Evolutionary conservation across 2,797 vertebrate species (phyloP), one percentile per base, ranked within the genome.

Genomic region (Sebastes iracundus): DNA sequence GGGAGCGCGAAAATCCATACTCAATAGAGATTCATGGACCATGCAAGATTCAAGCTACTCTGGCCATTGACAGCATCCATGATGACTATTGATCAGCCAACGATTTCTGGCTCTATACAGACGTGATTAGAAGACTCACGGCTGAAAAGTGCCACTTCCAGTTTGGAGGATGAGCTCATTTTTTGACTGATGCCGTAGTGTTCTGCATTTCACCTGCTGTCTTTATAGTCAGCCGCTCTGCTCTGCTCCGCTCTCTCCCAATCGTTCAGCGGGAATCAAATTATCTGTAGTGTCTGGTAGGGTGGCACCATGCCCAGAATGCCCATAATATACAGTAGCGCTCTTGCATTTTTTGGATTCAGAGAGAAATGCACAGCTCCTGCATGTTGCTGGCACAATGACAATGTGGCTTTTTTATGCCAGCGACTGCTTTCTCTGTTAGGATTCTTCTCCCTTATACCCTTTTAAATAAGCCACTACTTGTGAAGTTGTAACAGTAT

Each of bases 41-140:
- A 90, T 91, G 90, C 93, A 92, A 90, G 92, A 94, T 90, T 92
- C 92, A 90, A 92, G 85, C 91, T 83, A 87, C 81, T 81, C 84
- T 53, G 70, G 75, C 81, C 92, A 94, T 93, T 81, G 93, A 93
- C 90, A 86, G 88, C 86, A 91, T 91, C 86, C 93, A 93, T 92
- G 93, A 95, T 94, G 93, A 93, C 86, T 94, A 94, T 94, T 93
- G 94, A 95, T 95, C 87, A 91, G 35, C 46, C 85, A 92, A 84
- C 88, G 90, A 95, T 95, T 93, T 82, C 87, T 85, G 83, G 89
- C 82, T 88, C 88, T 75, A 88, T 87, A 90, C 86, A 85, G 75
- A 88, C 80, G 75, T 90, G 94, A 92, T 93, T 91, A 87, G 92
- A 91, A 90, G 93, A 93, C 88, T 94, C 93, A 89, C 76, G 74